Evolutionary conservation across 1,140 invertebrate species (phyloP).

Genomic region (Solenopsis invicta): DNA sequence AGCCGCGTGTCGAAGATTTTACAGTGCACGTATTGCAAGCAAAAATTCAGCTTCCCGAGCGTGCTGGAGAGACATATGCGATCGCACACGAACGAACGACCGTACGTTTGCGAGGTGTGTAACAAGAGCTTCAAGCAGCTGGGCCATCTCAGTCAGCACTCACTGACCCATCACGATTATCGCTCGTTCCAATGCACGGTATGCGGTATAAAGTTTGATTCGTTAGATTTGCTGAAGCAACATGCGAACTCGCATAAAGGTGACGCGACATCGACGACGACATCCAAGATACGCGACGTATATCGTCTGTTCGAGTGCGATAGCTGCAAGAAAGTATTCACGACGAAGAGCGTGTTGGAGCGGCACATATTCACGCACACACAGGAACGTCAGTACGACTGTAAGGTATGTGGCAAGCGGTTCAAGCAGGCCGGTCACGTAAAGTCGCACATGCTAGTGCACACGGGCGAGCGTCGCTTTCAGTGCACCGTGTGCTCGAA

Average conservation of each 20-base stretch:
- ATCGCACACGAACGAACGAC: constrained; percentile 91
- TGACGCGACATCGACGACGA: constrained; percentile 50
- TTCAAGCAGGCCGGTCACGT: constrained; percentile 92
- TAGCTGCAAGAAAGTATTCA: constrained; percentile 88
- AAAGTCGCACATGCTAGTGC: constrained; percentile 91
- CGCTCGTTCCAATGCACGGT: constrained; percentile 77
- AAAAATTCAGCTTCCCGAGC: constrained; percentile 81
- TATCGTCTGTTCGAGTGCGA: constrained; percentile 81
- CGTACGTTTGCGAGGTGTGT: constrained; percentile 88
- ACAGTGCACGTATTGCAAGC: constrained; percentile 78
- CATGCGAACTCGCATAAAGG: constrained; percentile 73
- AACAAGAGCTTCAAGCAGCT: constrained; percentile 87
- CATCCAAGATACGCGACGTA: constrained; percentile 46
- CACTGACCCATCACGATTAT: constrained; percentile 87
- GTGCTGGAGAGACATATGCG: constrained; percentile 91
- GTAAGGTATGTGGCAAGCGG: constrained; percentile 89
- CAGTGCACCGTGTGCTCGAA: constrained; percentile 88
- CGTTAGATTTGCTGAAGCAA: constrained; percentile 71
- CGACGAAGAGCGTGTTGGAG: constrained; percentile 88
- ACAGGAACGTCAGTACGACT: constrained; percentile 89
- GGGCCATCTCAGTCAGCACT: constrained; percentile 87
- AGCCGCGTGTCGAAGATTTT: constrained; percentile 56
- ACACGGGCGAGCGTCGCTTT: constrained; percentile 89
- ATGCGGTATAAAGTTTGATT: constrained; percentile 76
- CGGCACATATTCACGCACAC: constrained; percentile 89